Conservation (phyloP, 2,113 vertebrate species). For the Neolamprologus sp. region DNA sequence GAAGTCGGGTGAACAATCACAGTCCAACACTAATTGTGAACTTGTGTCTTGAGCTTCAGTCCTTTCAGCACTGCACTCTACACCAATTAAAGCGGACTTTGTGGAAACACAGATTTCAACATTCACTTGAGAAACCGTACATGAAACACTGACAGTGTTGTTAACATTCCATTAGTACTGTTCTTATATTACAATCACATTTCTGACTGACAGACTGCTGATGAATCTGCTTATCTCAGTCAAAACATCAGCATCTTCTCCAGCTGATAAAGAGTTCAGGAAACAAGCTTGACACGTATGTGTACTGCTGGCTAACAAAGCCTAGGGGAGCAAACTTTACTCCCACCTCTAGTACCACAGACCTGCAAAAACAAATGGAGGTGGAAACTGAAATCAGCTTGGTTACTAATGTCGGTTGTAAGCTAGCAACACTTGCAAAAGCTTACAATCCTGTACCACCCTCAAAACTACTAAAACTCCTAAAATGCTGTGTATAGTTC, state of each 20-base stretch:
- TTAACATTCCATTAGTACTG: neutral
- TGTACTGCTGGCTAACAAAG: neutral
- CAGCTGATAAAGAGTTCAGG: neutral
- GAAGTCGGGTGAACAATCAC: neutral
- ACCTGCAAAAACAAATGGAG: neutral
- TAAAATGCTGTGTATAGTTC: neutral
- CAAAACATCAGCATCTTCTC: neutral
- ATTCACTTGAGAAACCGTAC: neutral
- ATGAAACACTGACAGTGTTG: neutral
- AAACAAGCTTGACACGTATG: neutral
- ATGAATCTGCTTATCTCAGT: neutral
- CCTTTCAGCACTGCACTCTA: neutral
- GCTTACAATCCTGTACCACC: neutral
- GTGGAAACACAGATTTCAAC: neutral
- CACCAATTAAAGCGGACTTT: neutral
- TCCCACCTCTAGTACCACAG: neutral
- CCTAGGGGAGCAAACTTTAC: neutral
- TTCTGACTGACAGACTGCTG: neutral
- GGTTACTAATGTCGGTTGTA: neutral
- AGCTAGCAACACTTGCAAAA: neutral
- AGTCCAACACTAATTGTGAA: neutral
- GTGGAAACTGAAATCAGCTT: neutral
- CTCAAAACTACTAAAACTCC: neutral
- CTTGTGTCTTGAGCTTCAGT: neutral
- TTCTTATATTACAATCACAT: neutral